Percentiles rank a stretch among this genome's conserved stretches.
Conservation (phyloP, 2,888 invertebrate genomes). For the Chesias legatella region DNA sequence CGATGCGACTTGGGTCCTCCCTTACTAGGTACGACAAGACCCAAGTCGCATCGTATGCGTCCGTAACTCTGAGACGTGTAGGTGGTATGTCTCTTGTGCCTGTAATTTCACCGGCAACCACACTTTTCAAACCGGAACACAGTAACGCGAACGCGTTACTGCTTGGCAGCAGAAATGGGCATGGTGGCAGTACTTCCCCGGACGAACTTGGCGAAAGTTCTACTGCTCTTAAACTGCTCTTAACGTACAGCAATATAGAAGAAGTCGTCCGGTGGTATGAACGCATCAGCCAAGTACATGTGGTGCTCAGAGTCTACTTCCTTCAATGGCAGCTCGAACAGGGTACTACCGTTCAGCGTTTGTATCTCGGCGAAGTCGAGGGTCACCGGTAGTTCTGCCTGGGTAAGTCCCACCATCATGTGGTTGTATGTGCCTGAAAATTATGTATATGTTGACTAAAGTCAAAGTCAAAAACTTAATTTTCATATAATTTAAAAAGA, state of each 20-base stretch:
- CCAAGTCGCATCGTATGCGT: too few species aligned
- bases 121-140: too few species aligned
- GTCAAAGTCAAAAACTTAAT: background rate
- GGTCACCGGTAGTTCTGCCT: conserved; percentile 38
- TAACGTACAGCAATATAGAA: conserved; percentile 83
- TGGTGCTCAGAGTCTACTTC: conserved; percentile 34
- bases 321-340: conserved; percentile 62
- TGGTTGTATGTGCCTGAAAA: conserved; percentile 65
- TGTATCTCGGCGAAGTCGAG: conserved; percentile 56
- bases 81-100: too few species aligned
- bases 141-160: too few species aligned
- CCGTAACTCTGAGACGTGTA: too few species aligned
- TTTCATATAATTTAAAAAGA: background rate
- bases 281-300: conserved; percentile 77
- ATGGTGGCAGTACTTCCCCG: too few species aligned
- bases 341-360: conserved; percentile 46
- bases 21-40: too few species aligned
- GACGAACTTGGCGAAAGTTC: too few species aligned
- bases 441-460: background rate
- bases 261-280: conserved; percentile 82
- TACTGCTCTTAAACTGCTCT: too few species aligned
- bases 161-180: too few species aligned
- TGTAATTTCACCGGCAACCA: too few species aligned
- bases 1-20: too few species aligned
- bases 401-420: conserved; percentile 53